Conservation (phyloP, 2,888 invertebrate genomes). For the Molanna angustata region DNA sequence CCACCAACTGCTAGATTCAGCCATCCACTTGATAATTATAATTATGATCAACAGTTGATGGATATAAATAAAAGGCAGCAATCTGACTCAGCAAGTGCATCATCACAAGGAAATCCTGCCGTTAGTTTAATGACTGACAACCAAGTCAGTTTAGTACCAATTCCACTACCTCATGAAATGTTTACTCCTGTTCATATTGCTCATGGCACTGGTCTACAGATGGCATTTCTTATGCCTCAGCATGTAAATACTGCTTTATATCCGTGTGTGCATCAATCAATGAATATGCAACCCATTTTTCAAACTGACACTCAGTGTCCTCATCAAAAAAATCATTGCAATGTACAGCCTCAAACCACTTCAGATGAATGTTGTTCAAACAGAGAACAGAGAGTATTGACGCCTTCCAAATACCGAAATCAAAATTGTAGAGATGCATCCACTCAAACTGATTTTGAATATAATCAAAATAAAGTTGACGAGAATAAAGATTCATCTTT, state of each 20-base stretch:
- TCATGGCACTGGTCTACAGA: slow-evolving; percentile 51
- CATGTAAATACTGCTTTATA: slow-evolving; percentile 47
- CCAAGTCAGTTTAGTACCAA: slow-evolving; percentile 50
- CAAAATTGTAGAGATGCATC: slow-evolving; percentile 58
- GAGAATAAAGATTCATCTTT: slow-evolving; percentile 37
- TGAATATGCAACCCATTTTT: slow-evolving; percentile 39
- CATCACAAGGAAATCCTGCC: slow-evolving; percentile 49
- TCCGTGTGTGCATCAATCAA: slow-evolving; percentile 38
- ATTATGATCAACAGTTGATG: slow-evolving; percentile 37
- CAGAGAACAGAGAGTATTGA: slow-evolving; percentile 41
- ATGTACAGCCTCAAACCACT: slow-evolving; percentile 40
- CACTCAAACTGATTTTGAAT: slow-evolving; percentile 62
- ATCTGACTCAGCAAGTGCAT: slow-evolving; percentile 48
- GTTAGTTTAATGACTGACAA: slow-evolving; percentile 44
- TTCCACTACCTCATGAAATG: slow-evolving; percentile 47
- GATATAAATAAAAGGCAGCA: slow-evolving; percentile 41
- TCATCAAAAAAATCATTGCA: slow-evolving; percentile 21
- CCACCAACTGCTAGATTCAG: slow-evolving; percentile 27
- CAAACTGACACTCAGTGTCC: slow-evolving; percentile 24
- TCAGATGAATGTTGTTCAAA: slow-evolving; percentile 36
- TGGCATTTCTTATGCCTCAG: slow-evolving; percentile 60
- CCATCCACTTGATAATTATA: slow-evolving; percentile 7
- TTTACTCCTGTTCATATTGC: slow-evolving; percentile 42
- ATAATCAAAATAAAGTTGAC: slow-evolving; percentile 40
- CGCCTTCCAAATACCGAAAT: slow-evolving; percentile 52